Base-by-base conservation (phyloP, 2,888 invertebrate genomes). In the Mesoligia furuncula region DNA sequence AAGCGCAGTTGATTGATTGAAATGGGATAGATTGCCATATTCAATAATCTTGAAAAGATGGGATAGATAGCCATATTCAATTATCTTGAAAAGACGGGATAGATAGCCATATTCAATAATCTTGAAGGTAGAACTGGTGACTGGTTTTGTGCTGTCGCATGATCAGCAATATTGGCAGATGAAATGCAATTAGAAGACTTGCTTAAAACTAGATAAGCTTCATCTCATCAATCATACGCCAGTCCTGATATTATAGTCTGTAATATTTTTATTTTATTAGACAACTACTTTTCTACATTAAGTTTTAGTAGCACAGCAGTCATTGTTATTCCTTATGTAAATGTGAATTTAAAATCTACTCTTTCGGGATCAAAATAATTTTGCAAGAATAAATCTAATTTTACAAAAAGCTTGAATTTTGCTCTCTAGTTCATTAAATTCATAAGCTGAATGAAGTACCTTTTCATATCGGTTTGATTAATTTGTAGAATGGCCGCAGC, bases 401-500 rank as follows among this genome's bases (percentile, higher is more conserved):
- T 59, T 15, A 59, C 27, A 2, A 59, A 66, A 39, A 66, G 17
- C 15, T 24, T 31, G 11, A n/a, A 74, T 13, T n/a, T 15, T 17
- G 15, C 48, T 75, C 1, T 24, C 15, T 54, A 20, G n/a, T 8
- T 54, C 15, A 75, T 57, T 45, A 15, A 57, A 74, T 57, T 64
- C 42, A 73, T n/a, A 57, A 74, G 27, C 39, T 75, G 15, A 27
- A 71, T 75, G 15, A 27, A 71, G 39, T 62, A 42, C 31, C n/a
- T 45, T 72, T 73, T 31, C 66, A 39, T 36, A 66, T 17, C 36
- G 27, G 17, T 39, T 66, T 66, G 27, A 76, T 76, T 76, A 2
- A 75, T 59, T 76, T 24, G 39, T 59, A 31, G 59, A 76, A 51
- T 61, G 31, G 61, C 31, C 48, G n/a, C 48, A 48, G n/a, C 39